These are phyloP conservation scores for Garra rufa DNA, from an alignment of 2,113 vertebrate species.

Conservation along the genomic window DNA sequence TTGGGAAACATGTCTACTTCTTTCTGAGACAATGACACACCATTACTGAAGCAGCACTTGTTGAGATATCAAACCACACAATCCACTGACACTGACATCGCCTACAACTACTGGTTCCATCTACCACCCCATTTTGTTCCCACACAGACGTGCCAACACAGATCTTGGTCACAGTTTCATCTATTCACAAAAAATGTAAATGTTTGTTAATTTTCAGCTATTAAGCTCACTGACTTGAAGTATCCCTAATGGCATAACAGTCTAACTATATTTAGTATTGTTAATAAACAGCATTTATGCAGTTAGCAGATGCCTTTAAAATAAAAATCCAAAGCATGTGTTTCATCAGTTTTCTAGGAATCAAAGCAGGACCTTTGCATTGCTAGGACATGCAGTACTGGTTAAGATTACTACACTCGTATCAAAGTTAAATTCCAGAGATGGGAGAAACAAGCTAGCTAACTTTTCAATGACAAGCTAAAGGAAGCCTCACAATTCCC, in stretches of 20 bases:
- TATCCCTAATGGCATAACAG: neutral
- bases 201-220: neutral
- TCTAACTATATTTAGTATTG: neutral
- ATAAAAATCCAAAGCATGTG: neutral
- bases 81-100: slow-evolving; percentile 41
- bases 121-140: neutral
- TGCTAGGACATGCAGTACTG: neutral
- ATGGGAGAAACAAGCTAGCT: neutral
- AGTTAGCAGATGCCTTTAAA: neutral
- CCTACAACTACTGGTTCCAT: slow-evolving; percentile 17
- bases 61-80: slow-evolving; percentile 43
- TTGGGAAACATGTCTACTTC: slow-evolving; percentile 48
- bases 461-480: neutral
- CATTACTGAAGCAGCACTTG: slow-evolving; percentile 43
- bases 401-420: neutral
- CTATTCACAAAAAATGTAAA: neutral
- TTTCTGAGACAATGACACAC: slow-evolving; percentile 44
- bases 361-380: neutral
- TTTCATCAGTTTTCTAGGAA: neutral
- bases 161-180: neutral
- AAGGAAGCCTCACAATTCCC: neutral
- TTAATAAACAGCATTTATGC: neutral
- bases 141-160: neutral
- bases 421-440: neutral
- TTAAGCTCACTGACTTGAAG: neutral